Evolutionary conservation across 2,797 vertebrate genomes (phyloP), one percentile per base, ranked within the genome.

Genomic region (Leontocebus nigricollis): DNA sequence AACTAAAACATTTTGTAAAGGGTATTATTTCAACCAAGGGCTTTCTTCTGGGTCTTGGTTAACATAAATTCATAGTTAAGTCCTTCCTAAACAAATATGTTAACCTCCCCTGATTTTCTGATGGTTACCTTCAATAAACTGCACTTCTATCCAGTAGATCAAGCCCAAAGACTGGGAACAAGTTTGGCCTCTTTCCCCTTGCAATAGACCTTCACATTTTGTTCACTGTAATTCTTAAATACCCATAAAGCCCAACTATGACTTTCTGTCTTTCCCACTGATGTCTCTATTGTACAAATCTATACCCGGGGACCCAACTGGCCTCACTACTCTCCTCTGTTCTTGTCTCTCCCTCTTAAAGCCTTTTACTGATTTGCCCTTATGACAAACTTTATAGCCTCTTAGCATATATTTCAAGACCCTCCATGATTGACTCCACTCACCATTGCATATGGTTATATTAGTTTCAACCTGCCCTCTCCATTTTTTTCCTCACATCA

Each of bases 41-140:
- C 7, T 50, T 87, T 95, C 27, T 82, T 79, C 13, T 83, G 39
- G 73, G 84, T 30, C 27, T 79, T 67, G 3, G 27, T 89, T 75
- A 95, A 41, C 41, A 94, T 55, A n/a, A 97, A 94, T 83, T 20
- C 10, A 30, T 36, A 95, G 44, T 61, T 57, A 88, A 61, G 6
- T 80, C 27, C 20, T 14, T 24, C 22, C 17, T 82, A 73, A 93
- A 52, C 50, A 85, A 59, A 67, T 94, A 9, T 27, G 70, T 87
- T 72, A 85, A 52, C 27, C 55, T 52, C 22, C 11, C 5, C 27
- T 88, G 26, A 4, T 93, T 64, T 64, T 90, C 15, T 92, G n/a
- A 41, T 73, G 2, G 64, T 83, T 80, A 46, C 61, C 59, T 90
- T 88, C 89, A 95, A 36, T 57, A 20, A 83, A 88, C 2, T 44